Conservation (phyloP, 2,888 invertebrate species). For the Crocallis elinguaria region DNA sequence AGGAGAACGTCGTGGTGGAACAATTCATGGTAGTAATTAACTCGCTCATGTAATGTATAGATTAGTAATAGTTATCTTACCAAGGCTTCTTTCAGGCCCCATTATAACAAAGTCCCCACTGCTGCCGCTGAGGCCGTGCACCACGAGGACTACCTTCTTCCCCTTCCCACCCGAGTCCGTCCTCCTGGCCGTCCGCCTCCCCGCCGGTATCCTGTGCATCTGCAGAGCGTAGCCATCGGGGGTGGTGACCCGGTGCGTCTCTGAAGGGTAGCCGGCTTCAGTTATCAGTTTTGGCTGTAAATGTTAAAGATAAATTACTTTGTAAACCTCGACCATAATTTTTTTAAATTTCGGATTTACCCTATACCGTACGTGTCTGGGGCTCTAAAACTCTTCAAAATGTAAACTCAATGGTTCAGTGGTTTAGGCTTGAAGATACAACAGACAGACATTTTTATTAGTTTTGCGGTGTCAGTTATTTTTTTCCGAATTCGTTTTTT, state of each 20-base stretch:
- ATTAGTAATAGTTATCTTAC: constrained; percentile 58
- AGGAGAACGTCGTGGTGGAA: too few relatives aligned
- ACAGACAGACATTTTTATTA: too few relatives aligned
- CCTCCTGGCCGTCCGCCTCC: constrained; percentile 60
- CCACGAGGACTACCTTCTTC: constrained; percentile 75
- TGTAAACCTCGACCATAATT: too few relatives aligned
- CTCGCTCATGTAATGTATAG: not conserved
- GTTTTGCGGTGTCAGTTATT: too few relatives aligned
- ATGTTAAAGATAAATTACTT: constrained; percentile 9
- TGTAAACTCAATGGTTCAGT: too few relatives aligned
- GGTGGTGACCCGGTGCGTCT: constrained; percentile 80
- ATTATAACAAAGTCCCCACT: constrained; percentile 89
- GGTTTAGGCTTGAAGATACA: too few relatives aligned
- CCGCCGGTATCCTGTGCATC: constrained; percentile 85
- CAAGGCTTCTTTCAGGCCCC: constrained; percentile 86
- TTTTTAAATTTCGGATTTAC: too few relatives aligned
- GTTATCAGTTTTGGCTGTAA: constrained; percentile 77
- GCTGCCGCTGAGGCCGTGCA: constrained; percentile 87
- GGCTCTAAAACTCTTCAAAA: too few relatives aligned
- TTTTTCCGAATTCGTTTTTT: too few relatives aligned
- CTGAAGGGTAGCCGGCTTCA: constrained; percentile 77
- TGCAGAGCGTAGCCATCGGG: constrained; percentile 86
- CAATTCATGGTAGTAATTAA: too few relatives aligned
- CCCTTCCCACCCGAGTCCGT: constrained; percentile 54
- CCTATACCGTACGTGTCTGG: too few relatives aligned